Evolutionary conservation across 2,797 vertebrate genomes (phyloP), one percentile per base, ranked within the genome.

Genomic region (Sebastes iracundus): DNA sequence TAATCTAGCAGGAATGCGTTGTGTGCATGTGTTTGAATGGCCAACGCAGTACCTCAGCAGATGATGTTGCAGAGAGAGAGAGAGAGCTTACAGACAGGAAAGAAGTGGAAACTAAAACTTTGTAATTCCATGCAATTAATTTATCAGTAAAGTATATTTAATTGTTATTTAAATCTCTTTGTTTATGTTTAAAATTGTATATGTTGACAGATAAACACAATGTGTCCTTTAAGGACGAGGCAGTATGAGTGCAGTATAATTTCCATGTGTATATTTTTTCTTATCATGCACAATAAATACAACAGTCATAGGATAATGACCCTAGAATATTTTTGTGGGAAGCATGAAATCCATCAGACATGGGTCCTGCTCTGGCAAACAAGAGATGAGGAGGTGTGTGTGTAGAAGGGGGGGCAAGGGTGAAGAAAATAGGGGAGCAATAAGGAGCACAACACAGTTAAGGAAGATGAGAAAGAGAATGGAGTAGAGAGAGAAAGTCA

Each of bases 381-480:
- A 72, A 72, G 71, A 72, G 71, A 68, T 76, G 60, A 72, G 35
- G 66, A 5, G 67, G 46, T 68, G 38, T 72, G 59, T 68, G 27
- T 70, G 42, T 46, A 46, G 13, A 7, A 10, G 14, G 14, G 8
- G n/a, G 52, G 35, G 60, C 38, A 63, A 55, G 68, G 69, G 30
- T 33, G 56, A 60, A 62, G 71, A 64, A 77, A 80, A 69, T 22
- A 58, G 52, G 35, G 56, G 65, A 66, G 61, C 61, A 81, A 71
- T 78, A 68, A 82, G 42, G 38, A 76, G 66, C 35, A 20, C 66
- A 73, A 60, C 80, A 77, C 32, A 83, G 66, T 80, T 53, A 79
- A 72, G 30, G 79, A 74, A 85, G 82, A 84, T 78, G 76, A 76
- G 85, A 73, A 80, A 83, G 75, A 86, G 82, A 90, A 87, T 63